Evolutionary conservation across 2,113 vertebrate species (phyloP).

Genomic region (Callipepla californica): DNA sequence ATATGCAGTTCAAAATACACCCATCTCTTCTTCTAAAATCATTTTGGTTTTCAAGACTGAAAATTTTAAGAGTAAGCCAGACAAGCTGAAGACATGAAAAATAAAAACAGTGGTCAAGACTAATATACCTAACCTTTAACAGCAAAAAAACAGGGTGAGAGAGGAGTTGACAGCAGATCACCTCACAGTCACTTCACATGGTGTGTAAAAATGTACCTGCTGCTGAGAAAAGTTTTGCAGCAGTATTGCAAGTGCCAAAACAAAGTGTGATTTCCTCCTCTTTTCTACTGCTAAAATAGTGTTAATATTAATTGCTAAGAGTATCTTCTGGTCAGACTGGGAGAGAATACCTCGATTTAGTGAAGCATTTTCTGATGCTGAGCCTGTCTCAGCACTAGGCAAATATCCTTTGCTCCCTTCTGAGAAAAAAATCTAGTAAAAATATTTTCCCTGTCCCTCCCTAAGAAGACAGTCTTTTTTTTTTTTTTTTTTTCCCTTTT

Average conservation of each 20-base stretch:
- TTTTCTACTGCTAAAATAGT: neutral
- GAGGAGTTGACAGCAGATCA: neutral
- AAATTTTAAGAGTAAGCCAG: neutral
- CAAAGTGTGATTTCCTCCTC: neutral
- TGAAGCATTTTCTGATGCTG: neutral
- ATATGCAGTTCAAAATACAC: neutral
- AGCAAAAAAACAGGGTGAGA: neutral
- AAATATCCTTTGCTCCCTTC: neutral
- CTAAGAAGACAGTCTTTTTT: neutral
- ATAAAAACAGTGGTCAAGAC: neutral
- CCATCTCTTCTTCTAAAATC: neutral
- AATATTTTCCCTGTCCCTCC: neutral
- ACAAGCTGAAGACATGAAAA: neutral
- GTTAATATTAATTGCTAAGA: neutral
- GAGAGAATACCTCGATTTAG: neutral
- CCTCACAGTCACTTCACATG: neutral
- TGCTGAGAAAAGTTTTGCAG: neutral
- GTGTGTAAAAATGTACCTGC: neutral
- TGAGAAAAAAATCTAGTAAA: neutral
- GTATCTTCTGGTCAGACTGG: neutral
- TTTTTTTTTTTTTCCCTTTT: neutral
- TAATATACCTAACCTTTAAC: neutral
- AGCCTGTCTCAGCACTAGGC: neutral
- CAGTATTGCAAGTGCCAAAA: neutral
- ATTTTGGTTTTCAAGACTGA: neutral